These are phyloP conservation scores for Sebastes baramenuke DNA, from an alignment of 2,797 vertebrate genomes.

Conservation along the genomic window DNA sequence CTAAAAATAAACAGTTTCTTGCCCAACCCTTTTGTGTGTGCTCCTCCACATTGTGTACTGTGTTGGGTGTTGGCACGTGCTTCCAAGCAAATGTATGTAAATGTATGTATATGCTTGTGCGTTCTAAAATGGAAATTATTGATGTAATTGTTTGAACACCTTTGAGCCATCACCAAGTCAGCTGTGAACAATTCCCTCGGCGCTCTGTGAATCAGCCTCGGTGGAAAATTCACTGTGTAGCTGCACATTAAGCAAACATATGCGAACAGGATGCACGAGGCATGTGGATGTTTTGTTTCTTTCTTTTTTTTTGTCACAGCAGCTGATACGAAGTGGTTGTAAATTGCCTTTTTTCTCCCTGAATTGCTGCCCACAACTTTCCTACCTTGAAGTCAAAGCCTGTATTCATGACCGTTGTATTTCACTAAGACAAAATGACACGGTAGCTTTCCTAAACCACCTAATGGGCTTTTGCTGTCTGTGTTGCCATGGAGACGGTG, in stretches of 20 bases:
- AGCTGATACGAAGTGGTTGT: conserved; percentile 75
- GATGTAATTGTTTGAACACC: conserved; percentile 81
- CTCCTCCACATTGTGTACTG: not conserved
- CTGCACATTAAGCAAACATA: conserved; percentile 91
- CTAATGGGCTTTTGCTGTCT: conserved; percentile 84
- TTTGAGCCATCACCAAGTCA: conserved; percentile 85
- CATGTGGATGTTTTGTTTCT: conserved; percentile 68
- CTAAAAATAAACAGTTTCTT: conserved; percentile 65
- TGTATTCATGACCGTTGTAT: conserved; percentile 77
- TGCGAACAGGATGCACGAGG: conserved; percentile 82
- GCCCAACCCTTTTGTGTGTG: conserved; percentile 6
- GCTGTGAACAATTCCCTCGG: conserved; percentile 88
- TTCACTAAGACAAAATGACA: conserved; percentile 84
- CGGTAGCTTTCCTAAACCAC: conserved; percentile 83
- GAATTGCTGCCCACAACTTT: conserved; percentile 68
- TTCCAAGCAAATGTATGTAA: conserved; percentile 49
- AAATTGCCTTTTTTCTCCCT: conserved; percentile 20
- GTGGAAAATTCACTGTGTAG: conserved; percentile 69
- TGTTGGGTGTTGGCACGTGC: conserved; percentile 8
- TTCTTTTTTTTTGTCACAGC: conserved; percentile 73
- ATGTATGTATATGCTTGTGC: conserved; percentile 56
- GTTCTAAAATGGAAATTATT: conserved; percentile 72
- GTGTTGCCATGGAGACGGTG: conserved; percentile 89
- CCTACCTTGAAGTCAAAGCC: conserved; percentile 81
- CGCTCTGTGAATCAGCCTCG: conserved; percentile 37